Evolutionary conservation across 2,113 vertebrate species (phyloP), one percentile per base, ranked within the genome.

Genomic region (Typhlomys cinereus): DNA sequence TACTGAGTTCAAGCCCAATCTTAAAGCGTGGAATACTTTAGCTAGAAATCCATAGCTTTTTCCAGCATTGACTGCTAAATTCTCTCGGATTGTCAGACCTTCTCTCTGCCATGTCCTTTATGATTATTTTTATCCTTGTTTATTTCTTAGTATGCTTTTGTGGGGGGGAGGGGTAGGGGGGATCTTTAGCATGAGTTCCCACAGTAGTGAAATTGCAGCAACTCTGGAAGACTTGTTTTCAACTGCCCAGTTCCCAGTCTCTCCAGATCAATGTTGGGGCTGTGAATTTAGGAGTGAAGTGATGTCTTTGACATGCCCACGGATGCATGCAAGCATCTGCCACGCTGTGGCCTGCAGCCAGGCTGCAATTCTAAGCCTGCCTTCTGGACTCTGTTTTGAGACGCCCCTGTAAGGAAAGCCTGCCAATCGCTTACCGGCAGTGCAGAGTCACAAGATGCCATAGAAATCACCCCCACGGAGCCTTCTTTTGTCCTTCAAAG

Each of bases 291-390:
- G 10, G 25, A 27, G 20, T 10, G 27, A 70, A 50, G 66, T 73
- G 54, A 70, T 86, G 62, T 31, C 39, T 91, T 48, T 89, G 84
- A 91, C 81, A 36, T 52, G 36, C 75, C 78, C 44, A 20, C 39
- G 57, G 80, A 59, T 11, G 11, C 23, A 57, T 23, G 11, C 23
- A 57, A 18, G n/a, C 44, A 29, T 75, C n/a, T 78, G 94, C 74
- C 78, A 44, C 3, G 2, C 69, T 9, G 18, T 81, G 89, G 82
- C 74, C 66, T 29, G 17, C 11, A 78, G 83, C 83, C 78, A 78
- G 74, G 78, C 73, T 78, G 52, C 14, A 79, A 83, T 93, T 74
- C 82, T 39, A 44, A 82, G 85, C 73, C 82, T 94, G 67, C 73
- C 70, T 89, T 92, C 62, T 80, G 59, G 41, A 59, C 48, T 75